Base-by-base conservation (phyloP, 1,140 invertebrate species). In the Adelges cooleyi region DNA sequence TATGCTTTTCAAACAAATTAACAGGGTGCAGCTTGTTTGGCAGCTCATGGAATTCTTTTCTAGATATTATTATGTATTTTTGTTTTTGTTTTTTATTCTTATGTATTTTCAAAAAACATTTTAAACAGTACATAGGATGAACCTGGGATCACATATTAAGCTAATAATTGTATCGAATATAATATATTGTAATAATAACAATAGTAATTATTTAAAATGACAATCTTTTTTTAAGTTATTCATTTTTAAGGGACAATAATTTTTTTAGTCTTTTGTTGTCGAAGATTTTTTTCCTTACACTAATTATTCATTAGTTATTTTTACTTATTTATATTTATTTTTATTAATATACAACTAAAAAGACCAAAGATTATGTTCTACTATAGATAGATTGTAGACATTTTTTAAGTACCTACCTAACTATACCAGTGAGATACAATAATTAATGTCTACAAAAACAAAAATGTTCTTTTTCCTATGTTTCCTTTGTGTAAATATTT, bases 1-100 rank as follows among this genome's bases (percentile, higher is more conserved):
- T 62, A 44, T 29, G 40, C 44, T 56, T 62, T 42, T 18, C 44
- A 62, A n/a, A n/a, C 40, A 62, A 62, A 62, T 62, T 62, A 44
- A 62, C 54, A 62, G 54, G 54, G 54, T 62, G 54, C 54, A 62
- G 54, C 54, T 62, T 62, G 42, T 62, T 62, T 62, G 25, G 54
- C 54, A 62, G 54, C 54, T 62, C 54, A 62, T 62, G 25, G 11
- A 48, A 62, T 46, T 46, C n/a, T n/a, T 48, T 59, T 20, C 13
- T 62, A 62, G 40, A 4, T 59, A 44, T 38, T 9, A 54, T 4
- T 17, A 56, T 40, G 6, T 8, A n/a, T 44, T n/a, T 44, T 8
- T 11, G 4, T 8, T 59, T 18, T 44, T 53, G 33, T 53, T 52
- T 48, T 62, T 46, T 17, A 17, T 62, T 46, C 17, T 62, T 46